These are phyloP conservation scores for Zosterops pallidus DNA, from an alignment of 2,113 vertebrate species.

Conservation along the genomic window DNA sequence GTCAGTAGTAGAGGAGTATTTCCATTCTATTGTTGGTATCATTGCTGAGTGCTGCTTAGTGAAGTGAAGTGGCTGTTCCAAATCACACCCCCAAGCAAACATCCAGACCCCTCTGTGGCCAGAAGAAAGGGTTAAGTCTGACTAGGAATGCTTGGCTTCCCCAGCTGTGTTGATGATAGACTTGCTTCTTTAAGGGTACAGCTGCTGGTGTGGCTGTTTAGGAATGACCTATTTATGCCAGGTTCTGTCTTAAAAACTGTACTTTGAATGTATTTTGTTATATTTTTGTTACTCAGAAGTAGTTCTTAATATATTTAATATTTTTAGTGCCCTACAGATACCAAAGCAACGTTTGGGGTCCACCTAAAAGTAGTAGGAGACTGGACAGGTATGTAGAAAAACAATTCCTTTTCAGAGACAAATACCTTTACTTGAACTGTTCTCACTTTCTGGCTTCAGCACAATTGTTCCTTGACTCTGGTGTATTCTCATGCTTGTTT, in stretches of 20 bases:
- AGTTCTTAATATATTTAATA: slow-evolving; percentile 62
- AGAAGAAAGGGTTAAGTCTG: neutral
- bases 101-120: neutral
- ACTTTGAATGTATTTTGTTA: slow-evolving; percentile 10
- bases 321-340: slow-evolving; percentile 91
- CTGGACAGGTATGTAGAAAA: slow-evolving; percentile 91
- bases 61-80: neutral
- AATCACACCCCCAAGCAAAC: neutral
- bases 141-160: neutral
- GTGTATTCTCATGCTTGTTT: neutral
- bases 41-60: neutral
- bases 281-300: slow-evolving; percentile 38
- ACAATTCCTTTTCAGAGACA: slow-evolving; percentile 26
- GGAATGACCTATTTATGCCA: neutral
- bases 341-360: slow-evolving; percentile 90
- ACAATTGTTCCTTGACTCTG: neutral
- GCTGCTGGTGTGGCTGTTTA: neutral
- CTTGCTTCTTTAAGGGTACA: neutral
- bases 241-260: neutral
- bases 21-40: neutral
- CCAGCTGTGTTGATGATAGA: neutral
- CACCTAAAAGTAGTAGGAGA: slow-evolving; percentile 95
- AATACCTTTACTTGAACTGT: neutral
- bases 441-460: neutral
- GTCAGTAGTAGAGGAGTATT: neutral